Evolutionary conservation across 2,888 invertebrate genomes (phyloP).

Genomic region (Fragum sueziense): DNA sequence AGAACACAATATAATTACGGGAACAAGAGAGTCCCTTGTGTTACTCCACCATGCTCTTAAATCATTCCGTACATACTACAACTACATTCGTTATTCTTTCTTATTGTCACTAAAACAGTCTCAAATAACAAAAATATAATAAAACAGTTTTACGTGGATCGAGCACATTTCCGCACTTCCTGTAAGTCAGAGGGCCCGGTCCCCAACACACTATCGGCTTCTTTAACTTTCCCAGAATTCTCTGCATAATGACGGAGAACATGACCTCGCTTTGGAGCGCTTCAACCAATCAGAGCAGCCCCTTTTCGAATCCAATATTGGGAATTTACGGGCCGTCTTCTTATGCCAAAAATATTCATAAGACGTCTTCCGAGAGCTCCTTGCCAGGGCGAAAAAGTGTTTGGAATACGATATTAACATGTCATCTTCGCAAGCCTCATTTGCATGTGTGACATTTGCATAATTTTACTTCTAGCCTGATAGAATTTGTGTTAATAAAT

Average conservation of each 20-base stretch:
- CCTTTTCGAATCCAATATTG: slow-evolving; percentile 40
- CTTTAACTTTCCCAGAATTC: slow-evolving; percentile 23
- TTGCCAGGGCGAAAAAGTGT: slow-evolving; percentile 36
- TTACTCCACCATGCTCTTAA: background rate
- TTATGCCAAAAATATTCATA: slow-evolving; percentile 36
- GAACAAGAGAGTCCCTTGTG: background rate
- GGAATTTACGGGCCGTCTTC: slow-evolving; percentile 36
- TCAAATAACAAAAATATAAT: slow-evolving; percentile 17
- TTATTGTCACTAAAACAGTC: slow-evolving; percentile 18
- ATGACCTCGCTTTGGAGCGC: slow-evolving; percentile 48
- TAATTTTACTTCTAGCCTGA: slow-evolving; percentile 51
- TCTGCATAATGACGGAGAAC: slow-evolving; percentile 35
- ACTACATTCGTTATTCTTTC: background rate
- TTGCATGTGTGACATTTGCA: slow-evolving; percentile 55
- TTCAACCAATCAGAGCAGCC: slow-evolving; percentile 46
- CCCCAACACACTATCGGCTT: slow-evolving; percentile 17
- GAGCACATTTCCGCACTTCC: slow-evolving; percentile 26
- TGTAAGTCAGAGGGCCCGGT: slow-evolving; percentile 10
- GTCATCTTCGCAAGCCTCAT: slow-evolving; percentile 44
- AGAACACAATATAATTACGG: background rate
- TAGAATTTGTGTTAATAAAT: slow-evolving; percentile 51
- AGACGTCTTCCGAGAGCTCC: slow-evolving; percentile 25
- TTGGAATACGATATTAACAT: slow-evolving; percentile 56
- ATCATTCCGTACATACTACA: background rate
- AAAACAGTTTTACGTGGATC: slow-evolving; percentile 16